phyloP scores from a whole-genome alignment of 2,113 vertebrate genomes.

The Vanacampus margaritifer region DNA sequence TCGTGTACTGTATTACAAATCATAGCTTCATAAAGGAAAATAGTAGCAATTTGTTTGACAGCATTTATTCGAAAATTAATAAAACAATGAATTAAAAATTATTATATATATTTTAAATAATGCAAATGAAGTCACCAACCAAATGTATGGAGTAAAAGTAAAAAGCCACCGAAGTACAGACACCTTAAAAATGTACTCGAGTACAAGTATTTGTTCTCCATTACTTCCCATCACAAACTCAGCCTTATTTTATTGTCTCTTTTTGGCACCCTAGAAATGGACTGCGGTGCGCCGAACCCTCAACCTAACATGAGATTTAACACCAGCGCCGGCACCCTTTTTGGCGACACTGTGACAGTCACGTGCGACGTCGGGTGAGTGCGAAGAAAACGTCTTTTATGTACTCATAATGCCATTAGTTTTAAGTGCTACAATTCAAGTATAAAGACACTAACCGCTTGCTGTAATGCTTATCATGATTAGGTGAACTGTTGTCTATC shows the following conservation, averaged over 20 bases:
- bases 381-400: not conserved
- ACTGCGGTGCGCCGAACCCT: slow-evolving; percentile 36
- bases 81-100: no score
- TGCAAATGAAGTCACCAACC: no score
- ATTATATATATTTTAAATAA: no score
- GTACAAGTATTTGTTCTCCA: not conserved
- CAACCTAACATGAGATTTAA: slow-evolving; percentile 30
- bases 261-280: slow-evolving; percentile 47
- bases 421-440: not conserved
- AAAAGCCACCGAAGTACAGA: no score
- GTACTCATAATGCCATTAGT: not conserved
- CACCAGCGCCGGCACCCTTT: slow-evolving; percentile 23
- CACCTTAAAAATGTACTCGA: no score
- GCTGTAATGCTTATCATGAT: no score
- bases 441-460: not conserved
- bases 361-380: slow-evolving; percentile 63
- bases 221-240: not conserved
- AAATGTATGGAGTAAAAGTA: no score
- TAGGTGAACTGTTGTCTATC: no score
- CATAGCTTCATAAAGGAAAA: no score
- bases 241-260: not conserved
- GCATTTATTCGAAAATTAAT: no score
- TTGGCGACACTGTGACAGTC: slow-evolving; percentile 12
- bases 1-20: no score
- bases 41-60: no score